Base-by-base conservation (phyloP, 2,888 invertebrate genomes). In the Nomada lathburiana region DNA sequence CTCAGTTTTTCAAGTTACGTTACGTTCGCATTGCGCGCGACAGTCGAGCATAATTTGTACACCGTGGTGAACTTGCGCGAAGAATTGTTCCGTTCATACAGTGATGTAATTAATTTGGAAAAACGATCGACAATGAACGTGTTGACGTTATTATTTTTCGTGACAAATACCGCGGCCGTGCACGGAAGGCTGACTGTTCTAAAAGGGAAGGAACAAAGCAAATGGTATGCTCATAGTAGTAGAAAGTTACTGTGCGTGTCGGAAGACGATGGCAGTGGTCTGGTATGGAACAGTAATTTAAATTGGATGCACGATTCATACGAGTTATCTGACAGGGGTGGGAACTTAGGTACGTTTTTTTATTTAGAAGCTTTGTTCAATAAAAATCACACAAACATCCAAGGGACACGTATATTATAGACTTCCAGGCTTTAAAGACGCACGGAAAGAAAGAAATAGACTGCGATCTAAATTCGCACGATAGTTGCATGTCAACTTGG, bases 261-360 rank as follows among this genome's bases (percentile, higher is more conserved):
- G 9, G 85, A 89, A 7, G 85, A 89, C 11, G 82, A 88, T 10
- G 82, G 70, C 0, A 64, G 80, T 3, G 85, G 85, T 20, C 69
- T 90, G 29, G 72, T 81, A 20, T 90, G 90, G 90, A 90, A 90
- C 60, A 42, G 23, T n/a, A 80, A 89, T 62, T 57, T 85, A 26
- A 29, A 62, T n/a, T 79, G 74, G 79, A 2, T 2, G 4, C 36
- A 78, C 42, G 2, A 1, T 0, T 2, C 4, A 4, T 77, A 80
- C 7, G 29, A 36, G 9, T 69, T 63, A 9, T 63, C 65, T 1
- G 78, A 83, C 20, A 59, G 59, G 42, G 42, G 11, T 4, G 60
- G 60, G 1, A 29, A 50, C n/a, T 55, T 50, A 2, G 20, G 76
- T 80, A 67, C 67, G 79, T 73, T 55, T 20, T 26, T 26, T 16